Evolutionary conservation across 2,888 invertebrate genomes (phyloP).

Genomic region (Eupithecia dodoneata): DNA sequence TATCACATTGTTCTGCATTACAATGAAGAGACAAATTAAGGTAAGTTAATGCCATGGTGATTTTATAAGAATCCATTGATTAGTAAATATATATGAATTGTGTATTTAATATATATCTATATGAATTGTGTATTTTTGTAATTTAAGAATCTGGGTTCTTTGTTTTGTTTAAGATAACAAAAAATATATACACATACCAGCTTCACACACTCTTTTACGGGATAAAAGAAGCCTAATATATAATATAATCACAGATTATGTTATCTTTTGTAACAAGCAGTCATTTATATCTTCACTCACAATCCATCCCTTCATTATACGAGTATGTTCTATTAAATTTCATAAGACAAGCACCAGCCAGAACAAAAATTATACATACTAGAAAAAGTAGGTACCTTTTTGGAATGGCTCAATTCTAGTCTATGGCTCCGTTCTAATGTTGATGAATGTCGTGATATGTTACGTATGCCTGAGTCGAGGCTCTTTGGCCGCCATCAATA

Average conservation of each 20-base stretch:
- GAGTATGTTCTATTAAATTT: background rate
- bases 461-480: background rate
- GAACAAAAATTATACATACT: background rate
- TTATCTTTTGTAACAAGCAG: background rate
- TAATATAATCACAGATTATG: background rate
- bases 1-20: slow-evolving; percentile 98
- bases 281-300: background rate
- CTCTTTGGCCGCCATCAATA: background rate
- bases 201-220: background rate
- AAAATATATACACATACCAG: background rate
- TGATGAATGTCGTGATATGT: background rate
- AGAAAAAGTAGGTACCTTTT: background rate
- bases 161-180: background rate
- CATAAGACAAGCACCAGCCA: background rate
- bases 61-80: background rate
- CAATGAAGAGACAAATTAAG: slow-evolving; percentile 99
- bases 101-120: background rate
- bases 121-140: background rate
- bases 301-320: background rate
- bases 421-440: too few species aligned
- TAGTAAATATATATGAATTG: background rate
- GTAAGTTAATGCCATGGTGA: slow-evolving; percentile 78
- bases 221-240: background rate
- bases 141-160: background rate
- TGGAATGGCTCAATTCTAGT: background rate